These are phyloP conservation scores for Neoseiulus cucumeris DNA, from an alignment of 1,140 invertebrate genomes.

Conservation along the genomic window DNA sequence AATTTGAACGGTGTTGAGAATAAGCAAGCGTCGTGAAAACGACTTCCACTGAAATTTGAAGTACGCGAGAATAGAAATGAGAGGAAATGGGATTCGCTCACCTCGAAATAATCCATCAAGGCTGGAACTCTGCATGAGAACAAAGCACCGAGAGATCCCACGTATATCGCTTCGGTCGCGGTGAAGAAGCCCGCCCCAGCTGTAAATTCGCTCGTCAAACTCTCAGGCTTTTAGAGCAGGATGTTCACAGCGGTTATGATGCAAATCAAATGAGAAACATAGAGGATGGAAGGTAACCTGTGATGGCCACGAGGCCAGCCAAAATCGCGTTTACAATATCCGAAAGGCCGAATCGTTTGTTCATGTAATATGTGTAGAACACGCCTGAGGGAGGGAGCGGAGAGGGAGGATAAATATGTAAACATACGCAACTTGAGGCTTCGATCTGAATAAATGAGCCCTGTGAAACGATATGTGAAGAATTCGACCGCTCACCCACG, in stretches of 20 bases:
- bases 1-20: no score
- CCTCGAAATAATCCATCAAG: slow-evolving; percentile 38
- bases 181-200: slow-evolving; percentile 68
- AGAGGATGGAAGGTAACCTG: no score
- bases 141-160: slow-evolving; percentile 57
- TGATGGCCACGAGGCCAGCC: slow-evolving; percentile 18
- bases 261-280: no score
- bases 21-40: no score
- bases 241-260: neutral
- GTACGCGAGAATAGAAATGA: no score
- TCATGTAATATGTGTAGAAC: slow-evolving; percentile 11
- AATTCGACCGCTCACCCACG: slow-evolving; percentile 30
- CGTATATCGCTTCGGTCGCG: slow-evolving; percentile 59
- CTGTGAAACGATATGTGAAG: neutral
- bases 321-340: slow-evolving; percentile 18
- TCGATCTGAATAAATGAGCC: no score
- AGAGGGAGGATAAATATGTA: no score
- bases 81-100: no score
- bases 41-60: no score
- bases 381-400: no score
- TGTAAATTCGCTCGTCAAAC: slow-evolving; percentile 21
- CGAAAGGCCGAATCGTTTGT: slow-evolving; percentile 10
- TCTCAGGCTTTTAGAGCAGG: neutral
- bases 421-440: no score
- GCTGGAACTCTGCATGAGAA: slow-evolving; percentile 19